These are phyloP conservation scores for Okapia johnstoni DNA, from an alignment of 2,113 vertebrate species.

Conservation along the genomic window DNA sequence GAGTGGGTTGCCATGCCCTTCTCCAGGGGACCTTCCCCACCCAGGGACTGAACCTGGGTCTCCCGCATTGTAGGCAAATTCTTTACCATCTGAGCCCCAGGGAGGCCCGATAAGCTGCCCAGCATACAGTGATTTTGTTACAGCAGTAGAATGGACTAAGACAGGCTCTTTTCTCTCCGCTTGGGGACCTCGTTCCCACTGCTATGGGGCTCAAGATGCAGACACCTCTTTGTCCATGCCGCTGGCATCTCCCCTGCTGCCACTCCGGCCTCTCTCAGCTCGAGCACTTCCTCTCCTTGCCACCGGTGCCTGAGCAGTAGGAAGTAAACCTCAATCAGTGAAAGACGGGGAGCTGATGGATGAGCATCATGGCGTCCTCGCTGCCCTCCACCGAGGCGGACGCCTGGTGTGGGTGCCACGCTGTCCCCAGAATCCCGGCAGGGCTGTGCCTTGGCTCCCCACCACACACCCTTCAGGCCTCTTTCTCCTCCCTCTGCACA, in stretches of 20 bases:
- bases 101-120: background rate
- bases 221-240: background rate
- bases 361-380: background rate
- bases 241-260: background rate
- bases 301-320: background rate
- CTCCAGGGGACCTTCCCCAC: background rate
- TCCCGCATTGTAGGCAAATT: background rate
- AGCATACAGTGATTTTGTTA: background rate
- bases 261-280: background rate
- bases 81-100: background rate
- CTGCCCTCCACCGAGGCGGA: background rate
- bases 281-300: background rate
- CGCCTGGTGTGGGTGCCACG: background rate
- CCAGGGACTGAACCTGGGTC: background rate
- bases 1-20: background rate
- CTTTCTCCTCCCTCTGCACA: background rate
- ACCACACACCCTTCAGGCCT: fast-evolving
- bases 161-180: background rate
- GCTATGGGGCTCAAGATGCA: background rate
- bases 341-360: fast-evolving
- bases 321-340: background rate
- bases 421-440: too few relatives aligned
- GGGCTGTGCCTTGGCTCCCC: too few relatives aligned
- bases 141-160: background rate
- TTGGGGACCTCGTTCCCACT: background rate